Evolutionary conservation across 2,113 vertebrate species (phyloP).

Genomic region (Syngnathus floridae): DNA sequence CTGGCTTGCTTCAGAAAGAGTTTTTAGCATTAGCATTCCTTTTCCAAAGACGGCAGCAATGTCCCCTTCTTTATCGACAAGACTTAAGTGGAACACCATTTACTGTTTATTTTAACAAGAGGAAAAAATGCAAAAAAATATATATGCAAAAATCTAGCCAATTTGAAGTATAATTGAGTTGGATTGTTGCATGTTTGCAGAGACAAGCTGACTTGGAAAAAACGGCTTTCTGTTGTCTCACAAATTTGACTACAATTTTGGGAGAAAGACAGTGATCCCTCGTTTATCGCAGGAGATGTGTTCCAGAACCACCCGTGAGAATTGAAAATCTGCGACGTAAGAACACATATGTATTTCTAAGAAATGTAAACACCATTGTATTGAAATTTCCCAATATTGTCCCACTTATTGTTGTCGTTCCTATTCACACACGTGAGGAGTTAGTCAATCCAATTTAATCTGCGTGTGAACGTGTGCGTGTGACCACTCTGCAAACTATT

Average conservation of each 20-base stretch:
- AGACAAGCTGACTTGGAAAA: background rate
- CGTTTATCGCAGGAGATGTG: too few relatives aligned
- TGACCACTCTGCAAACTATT: constrained; percentile 59
- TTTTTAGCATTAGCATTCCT: background rate
- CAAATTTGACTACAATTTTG: too few relatives aligned
- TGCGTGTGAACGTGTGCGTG: constrained; percentile 25
- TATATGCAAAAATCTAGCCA: background rate
- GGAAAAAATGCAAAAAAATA: background rate
- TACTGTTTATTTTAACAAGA: too few relatives aligned
- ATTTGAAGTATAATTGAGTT: background rate
- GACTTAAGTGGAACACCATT: too few relatives aligned
- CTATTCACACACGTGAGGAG: background rate
- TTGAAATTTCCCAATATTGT: too few relatives aligned
- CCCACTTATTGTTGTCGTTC: background rate
- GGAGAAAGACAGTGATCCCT: too few relatives aligned
- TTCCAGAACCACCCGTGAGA: too few relatives aligned
- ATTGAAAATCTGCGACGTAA: too few relatives aligned
- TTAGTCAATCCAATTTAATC: constrained; percentile 20
- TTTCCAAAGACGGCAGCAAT: background rate
- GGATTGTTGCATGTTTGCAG: background rate
- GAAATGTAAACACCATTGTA: too few relatives aligned
- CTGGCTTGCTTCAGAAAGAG: background rate
- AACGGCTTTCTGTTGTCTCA: too few relatives aligned
- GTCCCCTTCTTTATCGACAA: background rate
- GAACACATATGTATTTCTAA: too few relatives aligned